Base-by-base conservation (phyloP, 2,797 vertebrate genomes). In the Luscinia megarhynchos region DNA sequence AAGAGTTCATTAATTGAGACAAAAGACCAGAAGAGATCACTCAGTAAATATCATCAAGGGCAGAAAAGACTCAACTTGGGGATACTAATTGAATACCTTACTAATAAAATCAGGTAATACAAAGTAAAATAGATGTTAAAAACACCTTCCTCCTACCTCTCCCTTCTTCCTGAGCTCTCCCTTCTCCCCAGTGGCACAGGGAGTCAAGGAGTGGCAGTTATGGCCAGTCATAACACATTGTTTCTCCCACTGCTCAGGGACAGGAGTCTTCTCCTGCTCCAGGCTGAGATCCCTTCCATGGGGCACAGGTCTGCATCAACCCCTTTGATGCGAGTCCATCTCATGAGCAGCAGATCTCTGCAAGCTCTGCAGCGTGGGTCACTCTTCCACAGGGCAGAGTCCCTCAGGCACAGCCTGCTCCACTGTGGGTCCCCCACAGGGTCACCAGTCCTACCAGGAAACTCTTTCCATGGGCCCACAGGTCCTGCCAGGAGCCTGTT, bases 321-420 rank as follows among this genome's bases (percentile, higher is more conserved):
- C 12, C 15, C 18, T 51, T 18, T 0, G 0, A 8, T 19, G 12
- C 1, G 0, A 32, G n/a, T 38, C 27, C 54, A 27, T 45, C 32
- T 75, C 18, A 32, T 32, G 18, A 36, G 38, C 38, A 58, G 15
- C 17, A 75, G 10, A 12, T 32, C 38, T 32, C 45, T 22, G 14
- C 7, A 6, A 32, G 45, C 22, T 46, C 45, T 51, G 9, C 30
- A 51, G 12, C 0, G 0, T 23, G 45, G 18, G n/a, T 59, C 62
- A 51, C 15, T 51, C 19, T 27, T 45, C 22, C 22, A 53, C 0
- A 6, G n/a, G 22, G 27, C 12, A 12, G 4, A 53, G 3, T 23
- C 12, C 8, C 16, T 38, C 38, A n/a, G 45, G 32, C 5, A 32
- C 38, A 84, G 27, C 27, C 38, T 59, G 23, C 19, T n/a, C 46